Conservation (phyloP, 1,140 invertebrate genomes). For the Drosophila ambigua region DNA sequence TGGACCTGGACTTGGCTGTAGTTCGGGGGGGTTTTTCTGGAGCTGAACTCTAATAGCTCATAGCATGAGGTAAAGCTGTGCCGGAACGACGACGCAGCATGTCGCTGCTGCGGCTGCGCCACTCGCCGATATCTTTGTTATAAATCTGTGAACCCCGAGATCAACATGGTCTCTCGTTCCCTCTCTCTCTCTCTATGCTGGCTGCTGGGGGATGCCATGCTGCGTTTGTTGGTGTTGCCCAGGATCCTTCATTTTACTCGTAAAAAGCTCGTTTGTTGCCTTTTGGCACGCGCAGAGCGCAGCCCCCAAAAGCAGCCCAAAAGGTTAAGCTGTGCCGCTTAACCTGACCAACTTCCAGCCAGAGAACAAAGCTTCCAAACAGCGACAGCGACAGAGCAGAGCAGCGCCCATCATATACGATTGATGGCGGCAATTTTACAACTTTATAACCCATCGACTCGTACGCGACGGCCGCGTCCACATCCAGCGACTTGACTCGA, state of each 20-base stretch:
- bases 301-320: conserved; percentile 34
- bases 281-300: conserved; percentile 76
- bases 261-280: conserved; percentile 80
- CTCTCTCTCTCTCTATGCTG: neutral
- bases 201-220: conserved; percentile 57
- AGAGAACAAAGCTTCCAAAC: conserved; percentile 4
- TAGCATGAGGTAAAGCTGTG: conserved; percentile 55
- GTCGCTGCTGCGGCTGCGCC: conserved; percentile 49
- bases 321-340: conserved; percentile 77
- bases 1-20: conserved; percentile 43
- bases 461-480: too few relatives aligned
- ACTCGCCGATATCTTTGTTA: conserved; percentile 77
- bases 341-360: conserved; percentile 42
- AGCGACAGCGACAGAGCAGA: neutral
- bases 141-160: conserved; percentile 78
- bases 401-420: conserved; percentile 55
- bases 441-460: conserved; percentile 59
- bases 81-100: conserved; percentile 59
- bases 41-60: conserved; percentile 80
- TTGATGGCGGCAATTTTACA: conserved; percentile 72
- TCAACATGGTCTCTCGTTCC: conserved; percentile 51
- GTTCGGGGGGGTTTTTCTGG: neutral
- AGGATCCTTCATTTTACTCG: conserved; percentile 34
- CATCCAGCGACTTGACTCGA: conserved; percentile 29
- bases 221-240: conserved; percentile 73